Evolutionary conservation across 2,888 invertebrate species (phyloP).

Genomic region (Corythucha ciliata): DNA sequence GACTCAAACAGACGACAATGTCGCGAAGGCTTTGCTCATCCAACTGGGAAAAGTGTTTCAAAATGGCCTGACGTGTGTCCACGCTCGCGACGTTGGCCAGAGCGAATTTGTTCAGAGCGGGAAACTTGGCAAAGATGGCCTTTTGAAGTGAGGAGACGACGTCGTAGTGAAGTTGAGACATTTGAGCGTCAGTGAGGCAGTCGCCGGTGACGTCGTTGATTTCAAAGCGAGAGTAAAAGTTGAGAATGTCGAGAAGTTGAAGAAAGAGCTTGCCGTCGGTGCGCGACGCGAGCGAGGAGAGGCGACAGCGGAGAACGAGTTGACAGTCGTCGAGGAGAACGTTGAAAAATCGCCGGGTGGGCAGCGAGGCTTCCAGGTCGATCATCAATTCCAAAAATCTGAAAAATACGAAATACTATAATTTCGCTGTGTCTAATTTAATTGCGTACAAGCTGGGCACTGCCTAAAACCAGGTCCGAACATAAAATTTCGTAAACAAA

Average conservation of each 20-base stretch:
- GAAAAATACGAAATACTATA: conserved; percentile 77
- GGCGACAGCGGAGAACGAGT: conserved; percentile 77
- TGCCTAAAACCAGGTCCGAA: too few relatives aligned
- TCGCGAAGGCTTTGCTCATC: conserved; percentile 64
- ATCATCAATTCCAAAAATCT: conserved; percentile 91
- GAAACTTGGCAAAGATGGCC: conserved; percentile 86
- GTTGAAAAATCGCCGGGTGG: conserved; percentile 94
- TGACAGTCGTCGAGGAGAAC: conserved; percentile 92
- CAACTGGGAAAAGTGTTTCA: conserved; percentile 61
- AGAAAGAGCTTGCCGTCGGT: conserved; percentile 82
- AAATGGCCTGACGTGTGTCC: conserved; percentile 74
- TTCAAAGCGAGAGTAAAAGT: conserved; percentile 94
- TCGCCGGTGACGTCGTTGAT: conserved; percentile 95
- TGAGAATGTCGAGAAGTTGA: conserved; percentile 87
- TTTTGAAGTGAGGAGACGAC: conserved; percentile 84
- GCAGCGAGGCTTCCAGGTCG: conserved; percentile 88
- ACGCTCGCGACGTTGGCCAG: conserved; percentile 90
- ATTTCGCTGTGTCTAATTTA: conserved; percentile 33
- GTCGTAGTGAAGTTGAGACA: conserved; percentile 87
- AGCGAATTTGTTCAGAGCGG: conserved; percentile 74
- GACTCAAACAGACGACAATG: conserved; percentile 76
- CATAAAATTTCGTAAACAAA: too few relatives aligned
- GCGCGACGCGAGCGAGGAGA: conserved; percentile 63
- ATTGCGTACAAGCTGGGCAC: too few relatives aligned
- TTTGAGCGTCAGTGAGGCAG: conserved; percentile 84